Percentiles rank a stretch among this genome's conserved stretches.
Conservation (phyloP, 2,113 vertebrate genomes). For the Aegotheles bennettii region DNA sequence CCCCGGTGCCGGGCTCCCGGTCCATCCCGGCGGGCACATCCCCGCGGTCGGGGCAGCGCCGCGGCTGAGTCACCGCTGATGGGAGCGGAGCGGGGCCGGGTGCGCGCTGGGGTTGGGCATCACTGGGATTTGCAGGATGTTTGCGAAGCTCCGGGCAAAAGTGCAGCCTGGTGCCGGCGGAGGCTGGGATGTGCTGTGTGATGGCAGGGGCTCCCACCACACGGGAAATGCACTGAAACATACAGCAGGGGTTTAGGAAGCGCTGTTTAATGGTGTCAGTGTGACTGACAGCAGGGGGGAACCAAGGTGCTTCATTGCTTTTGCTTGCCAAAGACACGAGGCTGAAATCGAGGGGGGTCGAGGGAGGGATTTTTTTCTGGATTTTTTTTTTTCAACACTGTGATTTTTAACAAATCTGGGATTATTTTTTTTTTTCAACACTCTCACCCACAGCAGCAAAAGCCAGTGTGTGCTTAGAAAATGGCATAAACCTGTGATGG, state of each 20-base stretch:
- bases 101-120: neutral
- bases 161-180: neutral
- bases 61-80: too few relatives aligned
- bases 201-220: fast-evolving
- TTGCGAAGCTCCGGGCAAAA: neutral
- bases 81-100: fast-evolving
- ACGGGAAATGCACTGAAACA: neutral
- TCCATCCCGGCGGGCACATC: fast-evolving
- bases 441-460: neutral
- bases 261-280: neutral
- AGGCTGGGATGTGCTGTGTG: neutral
- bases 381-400: too few relatives aligned
- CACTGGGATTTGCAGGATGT: neutral
- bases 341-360: neutral
- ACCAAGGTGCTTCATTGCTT: neutral
- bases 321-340: neutral
- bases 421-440: too few relatives aligned
- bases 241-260: neutral
- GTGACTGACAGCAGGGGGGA: neutral
- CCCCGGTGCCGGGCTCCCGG: fast-evolving
- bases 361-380: too few relatives aligned
- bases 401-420: too few relatives aligned
- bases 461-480: neutral
- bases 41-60: neutral
- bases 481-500: fast-evolving